phyloP scores from a whole-genome alignment of 2,113 vertebrate genomes.

The Potamarius usumacintae region DNA sequence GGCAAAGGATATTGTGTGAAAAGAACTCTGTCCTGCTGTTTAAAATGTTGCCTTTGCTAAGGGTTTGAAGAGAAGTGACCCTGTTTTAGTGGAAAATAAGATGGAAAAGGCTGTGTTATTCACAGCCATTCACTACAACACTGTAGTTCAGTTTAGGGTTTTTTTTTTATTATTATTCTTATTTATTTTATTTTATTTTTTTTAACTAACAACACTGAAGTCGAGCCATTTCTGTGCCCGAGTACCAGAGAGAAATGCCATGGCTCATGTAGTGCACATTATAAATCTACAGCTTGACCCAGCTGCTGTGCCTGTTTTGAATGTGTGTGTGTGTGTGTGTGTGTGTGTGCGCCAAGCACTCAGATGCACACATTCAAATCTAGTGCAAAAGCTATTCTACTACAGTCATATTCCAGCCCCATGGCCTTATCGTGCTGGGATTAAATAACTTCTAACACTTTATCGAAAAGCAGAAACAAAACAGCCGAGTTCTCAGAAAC shows the following conservation, averaged over 20 bases:
- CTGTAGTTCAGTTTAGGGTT: not conserved
- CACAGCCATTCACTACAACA: not conserved
- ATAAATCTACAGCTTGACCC: conserved; percentile 3
- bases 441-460: not conserved
- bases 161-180: not conserved
- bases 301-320: conserved; percentile 8
- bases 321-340: not conserved
- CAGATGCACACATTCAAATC: not conserved
- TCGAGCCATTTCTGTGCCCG: not conserved
- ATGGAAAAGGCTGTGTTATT: not conserved
- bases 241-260: conserved; percentile 3
- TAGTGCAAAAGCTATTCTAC: conserved; percentile 5
- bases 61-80: not conserved
- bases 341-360: not conserved
- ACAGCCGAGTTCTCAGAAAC: not conserved
- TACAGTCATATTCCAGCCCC: not conserved
- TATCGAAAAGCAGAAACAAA: not conserved
- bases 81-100: not conserved
- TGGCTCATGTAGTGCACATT: not conserved
- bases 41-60: not conserved
- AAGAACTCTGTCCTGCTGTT: not conserved
- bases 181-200: too few relatives aligned
- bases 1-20: not conserved
- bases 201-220: not conserved
- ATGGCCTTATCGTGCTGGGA: not conserved